These are phyloP conservation scores for Ganaspis sp. DNA, from an alignment of 1,140 invertebrate genomes.

Conservation along the genomic window DNA sequence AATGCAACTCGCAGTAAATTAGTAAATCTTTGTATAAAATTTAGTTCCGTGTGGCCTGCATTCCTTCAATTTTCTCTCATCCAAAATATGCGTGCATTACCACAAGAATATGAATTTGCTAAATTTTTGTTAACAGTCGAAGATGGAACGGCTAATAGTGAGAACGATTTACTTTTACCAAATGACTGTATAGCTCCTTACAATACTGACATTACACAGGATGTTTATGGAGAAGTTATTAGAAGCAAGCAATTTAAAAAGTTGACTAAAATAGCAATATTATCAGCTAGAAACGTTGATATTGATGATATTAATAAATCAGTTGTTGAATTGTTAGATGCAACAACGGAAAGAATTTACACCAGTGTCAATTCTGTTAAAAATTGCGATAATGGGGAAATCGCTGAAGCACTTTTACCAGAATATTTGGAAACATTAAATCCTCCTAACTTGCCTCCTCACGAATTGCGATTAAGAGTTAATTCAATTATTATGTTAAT, in stretches of 20 bases:
- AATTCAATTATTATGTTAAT: background rate
- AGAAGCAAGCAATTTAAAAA: background rate
- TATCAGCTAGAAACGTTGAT: conserved; percentile 34
- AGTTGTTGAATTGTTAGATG: background rate
- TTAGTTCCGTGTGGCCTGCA: conserved; percentile 40
- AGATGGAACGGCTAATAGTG: conserved; percentile 34
- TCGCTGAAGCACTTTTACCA: background rate
- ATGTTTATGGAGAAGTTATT: conserved; percentile 17
- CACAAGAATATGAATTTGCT: conserved; percentile 39
- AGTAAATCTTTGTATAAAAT: conserved; percentile 43
- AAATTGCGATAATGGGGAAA: background rate
- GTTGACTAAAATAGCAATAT: background rate
- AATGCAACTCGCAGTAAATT: conserved; percentile 48
- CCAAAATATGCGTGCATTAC: conserved; percentile 35
- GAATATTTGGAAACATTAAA: background rate
- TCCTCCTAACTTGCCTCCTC: background rate
- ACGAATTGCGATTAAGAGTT: background rate
- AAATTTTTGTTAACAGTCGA: conserved; percentile 36
- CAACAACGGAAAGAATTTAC: background rate
- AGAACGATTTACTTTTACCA: conserved; percentile 43
- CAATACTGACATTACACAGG: background rate
- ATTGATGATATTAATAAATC: conserved; percentile 32
- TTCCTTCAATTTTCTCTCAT: conserved; percentile 38
- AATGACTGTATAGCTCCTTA: conserved; percentile 19
- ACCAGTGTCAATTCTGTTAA: background rate